These are phyloP conservation scores for Uria aalge DNA, from an alignment of 2,113 vertebrate species.

Conservation along the genomic window DNA sequence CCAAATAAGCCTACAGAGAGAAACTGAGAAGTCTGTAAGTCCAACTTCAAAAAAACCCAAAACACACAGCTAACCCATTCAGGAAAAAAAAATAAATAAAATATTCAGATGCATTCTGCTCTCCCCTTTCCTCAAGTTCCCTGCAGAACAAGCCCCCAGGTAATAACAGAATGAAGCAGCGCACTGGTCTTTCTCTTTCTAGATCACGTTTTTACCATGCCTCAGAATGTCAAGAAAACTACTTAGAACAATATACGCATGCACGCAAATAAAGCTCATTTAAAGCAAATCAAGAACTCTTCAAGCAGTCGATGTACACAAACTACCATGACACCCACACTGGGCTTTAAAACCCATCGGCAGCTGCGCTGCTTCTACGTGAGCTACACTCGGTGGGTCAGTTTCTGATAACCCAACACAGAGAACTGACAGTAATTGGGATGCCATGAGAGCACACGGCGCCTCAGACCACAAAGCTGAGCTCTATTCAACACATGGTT, in stretches of 20 bases:
- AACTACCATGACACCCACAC: neutral
- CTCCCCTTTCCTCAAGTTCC: neutral
- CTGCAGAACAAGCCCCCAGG: neutral
- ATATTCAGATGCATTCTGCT: neutral
- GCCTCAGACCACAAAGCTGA: neutral
- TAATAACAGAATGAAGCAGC: neutral
- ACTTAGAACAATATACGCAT: neutral
- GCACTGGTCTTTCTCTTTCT: neutral
- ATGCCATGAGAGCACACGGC: fast-evolving
- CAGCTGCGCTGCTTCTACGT: fast-evolving
- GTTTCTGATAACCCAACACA: fast-evolving
- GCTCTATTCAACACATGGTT: neutral
- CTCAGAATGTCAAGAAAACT: neutral
- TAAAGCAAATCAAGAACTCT: neutral
- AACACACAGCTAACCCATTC: neutral
- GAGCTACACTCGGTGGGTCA: neutral
- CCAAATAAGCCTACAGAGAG: neutral
- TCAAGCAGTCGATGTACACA: neutral
- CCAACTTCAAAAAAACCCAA: too few relatives aligned
- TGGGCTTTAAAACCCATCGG: neutral
- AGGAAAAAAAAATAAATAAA: neutral
- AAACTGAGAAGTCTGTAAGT: neutral
- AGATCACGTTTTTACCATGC: neutral
- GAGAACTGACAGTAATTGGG: fast-evolving
- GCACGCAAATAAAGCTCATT: neutral